Evolutionary conservation across 2,888 invertebrate genomes (phyloP).

Genomic region (Oxystoma pomonae): DNA sequence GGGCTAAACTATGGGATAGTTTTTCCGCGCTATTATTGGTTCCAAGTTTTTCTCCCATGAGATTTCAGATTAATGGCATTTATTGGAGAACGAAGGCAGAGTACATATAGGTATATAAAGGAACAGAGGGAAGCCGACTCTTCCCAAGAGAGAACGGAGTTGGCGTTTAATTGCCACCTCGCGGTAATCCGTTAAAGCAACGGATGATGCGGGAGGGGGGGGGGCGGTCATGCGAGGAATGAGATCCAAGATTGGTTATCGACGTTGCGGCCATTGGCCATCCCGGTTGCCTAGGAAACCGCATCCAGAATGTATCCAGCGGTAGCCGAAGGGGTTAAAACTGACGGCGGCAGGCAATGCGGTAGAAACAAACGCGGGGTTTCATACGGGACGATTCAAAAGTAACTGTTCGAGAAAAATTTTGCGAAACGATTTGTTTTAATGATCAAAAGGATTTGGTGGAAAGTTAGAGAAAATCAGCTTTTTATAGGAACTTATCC

Average conservation of each 20-base stretch:
- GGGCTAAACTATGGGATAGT: no score
- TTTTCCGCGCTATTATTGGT: no score
- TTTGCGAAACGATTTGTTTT: no score
- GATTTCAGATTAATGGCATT: background rate
- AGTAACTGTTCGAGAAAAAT: no score
- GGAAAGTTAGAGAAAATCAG: no score
- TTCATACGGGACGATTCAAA: no score
- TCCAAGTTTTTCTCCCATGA: background rate
- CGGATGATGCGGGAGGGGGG: background rate
- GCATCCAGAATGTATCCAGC: constrained; percentile 13
- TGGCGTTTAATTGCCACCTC: constrained; percentile 34
- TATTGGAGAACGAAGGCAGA: no score
- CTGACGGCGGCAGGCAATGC: no score
- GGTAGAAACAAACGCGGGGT: no score
- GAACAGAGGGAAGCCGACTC: background rate
- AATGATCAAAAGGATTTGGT: no score
- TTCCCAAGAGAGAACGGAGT: background rate
- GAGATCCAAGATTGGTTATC: constrained; percentile 50
- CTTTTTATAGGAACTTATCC: no score
- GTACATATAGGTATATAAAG: no score
- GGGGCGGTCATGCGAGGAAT: constrained; percentile 47
- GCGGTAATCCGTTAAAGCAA: constrained; percentile 33
- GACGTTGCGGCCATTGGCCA: constrained; percentile 45
- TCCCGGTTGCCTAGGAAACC: constrained; percentile 21
- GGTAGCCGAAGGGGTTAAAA: constrained; percentile 20